Evolutionary conservation across 2,113 vertebrate genomes (phyloP), one percentile per base, ranked within the genome.

Genomic region (Micromys minutus): DNA sequence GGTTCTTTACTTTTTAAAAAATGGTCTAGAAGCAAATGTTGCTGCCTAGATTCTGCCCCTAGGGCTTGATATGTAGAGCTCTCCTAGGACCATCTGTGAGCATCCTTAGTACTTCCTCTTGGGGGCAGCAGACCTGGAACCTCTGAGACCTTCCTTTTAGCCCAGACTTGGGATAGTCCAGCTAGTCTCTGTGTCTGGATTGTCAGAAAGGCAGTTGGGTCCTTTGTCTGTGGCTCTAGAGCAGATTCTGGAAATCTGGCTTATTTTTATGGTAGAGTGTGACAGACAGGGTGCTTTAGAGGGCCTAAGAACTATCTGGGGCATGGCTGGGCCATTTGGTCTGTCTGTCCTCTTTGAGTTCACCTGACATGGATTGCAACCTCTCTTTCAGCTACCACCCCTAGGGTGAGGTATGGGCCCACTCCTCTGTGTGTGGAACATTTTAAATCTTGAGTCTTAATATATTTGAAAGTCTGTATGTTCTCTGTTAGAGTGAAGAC

Each of bases 131-230:
- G 45, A 81, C 31, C 47, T 81, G 3, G 75, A 39, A 81, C n/a
- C 42, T 9, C 29, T 74, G 61, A 65, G 83, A 90, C 47, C 79
- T 95, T 95, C n/a, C 34, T 45, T 47, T 50, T 77, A 87, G 21
- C 80, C 47, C 87, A 87, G 81, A 89, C 26, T 81, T 94, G 77
- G 45, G 42, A 77, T 89, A 65, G 34, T 24, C 90, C 47, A 93
- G 42, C 81, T 21, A 88, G 42, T 89, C 72, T 92, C 72, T 88
- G 42, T 89, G 22, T 34, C 69, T 65, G 8, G 59, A 67, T 91
- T 93, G 55, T 92, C 86, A 95, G 89, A 94, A 94, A 94, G 86
- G 97, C 94, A 94, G 80, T 92, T 84, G 61, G 65, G 67, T 75
- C 50, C 47, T 87, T 3, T 83, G 75, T 93, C 65, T 84, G 50